Base-by-base conservation (phyloP, 2,797 vertebrate genomes). In the Sebastolobus alascanus region DNA sequence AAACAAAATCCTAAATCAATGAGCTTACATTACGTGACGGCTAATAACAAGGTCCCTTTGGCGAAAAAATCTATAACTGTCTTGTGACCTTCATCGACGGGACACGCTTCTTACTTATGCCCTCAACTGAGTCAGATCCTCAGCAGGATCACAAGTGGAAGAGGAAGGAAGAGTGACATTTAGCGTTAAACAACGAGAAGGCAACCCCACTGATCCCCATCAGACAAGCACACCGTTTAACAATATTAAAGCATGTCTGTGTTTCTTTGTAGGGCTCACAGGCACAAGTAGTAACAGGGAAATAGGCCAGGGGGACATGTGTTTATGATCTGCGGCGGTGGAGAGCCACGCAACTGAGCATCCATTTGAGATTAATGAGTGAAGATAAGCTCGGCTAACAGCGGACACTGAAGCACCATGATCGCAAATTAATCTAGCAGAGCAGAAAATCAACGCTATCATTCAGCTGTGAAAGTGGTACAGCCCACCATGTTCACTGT, bases 311-410 rank as follows among this genome's bases (percentile, higher is more conserved):
- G 52, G 52, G 64, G 58, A 64, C 25, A 25, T 38, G 68, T 87
- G 75, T 75, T 58, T 72, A 38, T 75, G 78, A 79, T 61, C 67
- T 33, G 40, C 2, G 3, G 8, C n/a, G 16, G 65, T 25, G 55
- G 77, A 54, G 38, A 75, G 76, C 77, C 31, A 18, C 43, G 63
- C 58, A 31, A 68, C 58, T 13, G 64, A 76, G 67, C 80, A 33
- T 59, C 59, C 74, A 60, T 76, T 73, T 73, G 78, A 77, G 67
- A 79, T 74, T 78, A 80, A 87, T 80, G 78, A 79, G 67, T 7
- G 38, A 63, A 13, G 69, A 75, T 77, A 75, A 80, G 37, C 65
- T 84, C 33, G 50, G 76, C 46, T 68, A 67, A 80, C 40, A 29
- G 58, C 3, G 5, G 73, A 31, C 16, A 25, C 54, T 20, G n/a